Evolutionary conservation across 2,888 invertebrate genomes (phyloP).

Genomic region (Oasisia sp.): DNA sequence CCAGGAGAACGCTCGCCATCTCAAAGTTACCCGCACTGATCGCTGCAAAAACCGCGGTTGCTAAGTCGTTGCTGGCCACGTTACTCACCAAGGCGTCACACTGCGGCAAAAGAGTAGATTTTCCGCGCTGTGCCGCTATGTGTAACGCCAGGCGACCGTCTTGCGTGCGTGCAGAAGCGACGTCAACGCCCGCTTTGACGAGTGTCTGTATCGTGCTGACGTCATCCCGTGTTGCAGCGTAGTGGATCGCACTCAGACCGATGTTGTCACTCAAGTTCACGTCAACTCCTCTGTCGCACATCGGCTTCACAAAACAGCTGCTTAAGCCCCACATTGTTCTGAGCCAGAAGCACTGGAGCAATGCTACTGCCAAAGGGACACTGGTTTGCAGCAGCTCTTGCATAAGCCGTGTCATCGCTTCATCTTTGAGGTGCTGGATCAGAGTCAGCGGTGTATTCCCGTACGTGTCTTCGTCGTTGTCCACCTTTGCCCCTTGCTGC

Average conservation of each 20-base stretch:
- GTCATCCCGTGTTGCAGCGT: neutral
- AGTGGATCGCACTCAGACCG: neutral
- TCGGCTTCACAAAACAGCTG: neutral
- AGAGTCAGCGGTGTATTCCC: neutral
- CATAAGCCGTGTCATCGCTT: neutral
- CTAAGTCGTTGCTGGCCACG: neutral
- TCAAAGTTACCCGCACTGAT: neutral
- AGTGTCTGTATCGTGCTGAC: neutral
- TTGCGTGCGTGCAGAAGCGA: neutral
- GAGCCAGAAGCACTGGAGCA: neutral
- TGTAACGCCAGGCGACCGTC: neutral
- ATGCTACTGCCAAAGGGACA: neutral
- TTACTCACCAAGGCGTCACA: neutral
- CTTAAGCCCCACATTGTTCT: neutral
- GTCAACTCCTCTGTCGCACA: neutral
- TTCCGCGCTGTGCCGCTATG: neutral
- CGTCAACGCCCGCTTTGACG: neutral
- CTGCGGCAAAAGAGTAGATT: neutral
- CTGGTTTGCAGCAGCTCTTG: neutral
- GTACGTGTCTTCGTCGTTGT: neutral
- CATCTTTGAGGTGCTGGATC: neutral
- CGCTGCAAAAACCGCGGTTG: neutral
- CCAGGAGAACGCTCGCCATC: neutral
- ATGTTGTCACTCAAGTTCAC: neutral
- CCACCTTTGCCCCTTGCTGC: neutral